Evolutionary conservation across 1,140 invertebrate genomes (phyloP), one percentile per base, ranked within the genome.

Genomic region (Stegodyphus dumicola): DNA sequence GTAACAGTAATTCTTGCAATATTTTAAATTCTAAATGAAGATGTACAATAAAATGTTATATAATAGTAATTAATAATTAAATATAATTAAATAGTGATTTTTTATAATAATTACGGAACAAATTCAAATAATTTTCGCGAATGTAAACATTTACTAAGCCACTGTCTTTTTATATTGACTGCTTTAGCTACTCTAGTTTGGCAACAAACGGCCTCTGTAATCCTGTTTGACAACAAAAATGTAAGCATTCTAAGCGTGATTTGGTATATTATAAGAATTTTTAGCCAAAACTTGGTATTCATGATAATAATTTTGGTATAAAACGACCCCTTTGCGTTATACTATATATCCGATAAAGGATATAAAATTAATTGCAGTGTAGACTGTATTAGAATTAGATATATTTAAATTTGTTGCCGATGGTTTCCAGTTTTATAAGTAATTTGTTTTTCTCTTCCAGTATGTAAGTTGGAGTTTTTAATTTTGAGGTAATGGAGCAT

Each of bases 401-500:
- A 10, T 15, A 9, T 60, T 15, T 60, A 9, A 10, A 60, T 10
- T 10, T 15, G 56, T 60, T 60, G 33, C 56, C 56, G 56, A 2
- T 60, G 15, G 56, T 60, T 60, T 60, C 15, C 56, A 15, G 9
- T 15, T 60, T 60, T 60, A 0, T 2, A 9, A 15, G 9, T 15
- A 2, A 5, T 10, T 15, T 15, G 56, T 60, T 15, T 60, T 60
- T 10, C 56, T 60, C 15, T 10, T 10, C 56, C 56, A 60, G 56
- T 10, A 5, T 10, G 15, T 2, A 10, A 1, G 56, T 60, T 60
- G 56, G 56, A 60, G 56, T 60, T 60, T 9, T 60, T 10, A 60
- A 60, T 60, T n/a, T 67, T 74, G 49, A 85, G 52, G 86, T 81
- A 71, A 87, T 87, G 86, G 86, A 88, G 74, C 53, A 92, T 92